Base-by-base conservation (phyloP, 2,113 vertebrate species). In the Osmerus mordax region DNA sequence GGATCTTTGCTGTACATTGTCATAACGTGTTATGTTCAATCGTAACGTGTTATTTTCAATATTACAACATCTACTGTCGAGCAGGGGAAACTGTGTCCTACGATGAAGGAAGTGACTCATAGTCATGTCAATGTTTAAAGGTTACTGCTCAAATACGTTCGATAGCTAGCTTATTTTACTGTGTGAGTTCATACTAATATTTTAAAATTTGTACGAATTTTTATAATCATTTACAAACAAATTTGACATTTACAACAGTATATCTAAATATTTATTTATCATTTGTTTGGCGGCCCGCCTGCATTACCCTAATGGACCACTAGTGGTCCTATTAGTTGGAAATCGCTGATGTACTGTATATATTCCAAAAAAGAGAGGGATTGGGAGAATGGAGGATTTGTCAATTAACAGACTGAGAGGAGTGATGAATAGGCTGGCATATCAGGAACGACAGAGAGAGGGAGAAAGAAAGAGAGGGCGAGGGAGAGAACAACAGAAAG, bases 101-200 rank as follows among this genome's bases (percentile, higher is more conserved):
- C 78, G 79, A 87, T 86, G 77, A 80, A 78, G 75, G 66, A 84
- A 88, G 88, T 74, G 71, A 16, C 23, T 23, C 63, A 78, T 77
- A 80, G 81, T 65, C 41, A 60, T 71, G 74, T 14, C 74, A 75
- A 75, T 76, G 59, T 69, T 83, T 83, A 73, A 65, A 55, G 54
- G 29, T 32, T 32, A 5, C 23, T 32, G 29, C 77, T 69, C 36
- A 23, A 23, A 23, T 23, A 23, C 23, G 1, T 23, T 2, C 23
- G 23, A 23, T 23, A 23, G 29, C 53, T 55, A 13, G 53, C 4
- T 55, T 3, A 4, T 55, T 55, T 55, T 18, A 55, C 3, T 55
- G 53, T 32, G 29, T 32, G 29, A 32, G 29, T 32, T 32, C 2
- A 32, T 32, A 32, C 3, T 4, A 32, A 3, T 32, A 4, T 32